Evolutionary conservation across 2,888 invertebrate genomes (phyloP).

Genomic region (Agriopis leucophaearia): DNA sequence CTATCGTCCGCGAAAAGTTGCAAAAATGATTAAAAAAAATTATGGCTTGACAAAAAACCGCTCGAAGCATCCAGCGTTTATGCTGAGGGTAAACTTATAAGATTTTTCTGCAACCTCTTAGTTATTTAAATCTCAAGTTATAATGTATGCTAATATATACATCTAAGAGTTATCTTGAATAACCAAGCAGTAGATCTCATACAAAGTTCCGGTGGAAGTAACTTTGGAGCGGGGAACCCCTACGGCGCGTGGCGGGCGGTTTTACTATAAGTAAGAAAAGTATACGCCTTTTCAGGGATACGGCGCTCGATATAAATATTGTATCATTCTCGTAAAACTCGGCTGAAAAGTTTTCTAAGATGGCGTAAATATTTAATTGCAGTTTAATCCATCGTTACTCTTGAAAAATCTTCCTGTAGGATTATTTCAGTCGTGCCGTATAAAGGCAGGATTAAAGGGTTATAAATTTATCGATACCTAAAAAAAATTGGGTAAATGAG

Average conservation of each 20-base stretch:
- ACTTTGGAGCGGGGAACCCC: conserved; percentile 52
- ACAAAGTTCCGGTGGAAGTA: conserved; percentile 52
- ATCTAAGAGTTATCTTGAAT: conserved; percentile 26
- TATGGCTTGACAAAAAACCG: too few species aligned
- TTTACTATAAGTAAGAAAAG: conserved; percentile 49
- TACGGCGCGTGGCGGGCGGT: conserved; percentile 41
- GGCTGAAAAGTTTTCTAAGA: conserved; percentile 47
- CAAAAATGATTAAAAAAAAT: too few species aligned
- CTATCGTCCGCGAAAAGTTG: too few species aligned
- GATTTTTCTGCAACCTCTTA: not conserved
- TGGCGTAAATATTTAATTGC: conserved; percentile 40
- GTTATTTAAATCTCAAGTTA: not conserved
- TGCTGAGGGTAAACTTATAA: not conserved
- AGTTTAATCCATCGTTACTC: conserved; percentile 20
- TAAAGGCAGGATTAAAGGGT: conserved; percentile 18
- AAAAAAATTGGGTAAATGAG: conserved; percentile 26
- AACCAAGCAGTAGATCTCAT: conserved; percentile 25
- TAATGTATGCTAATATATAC: conserved; percentile 19
- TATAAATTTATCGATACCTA: conserved; percentile 20
- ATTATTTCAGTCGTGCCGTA: conserved; percentile 10
- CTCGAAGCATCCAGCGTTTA: too few species aligned
- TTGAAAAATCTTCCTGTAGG: not conserved
- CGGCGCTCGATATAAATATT: conserved; percentile 56
- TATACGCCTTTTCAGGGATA: conserved; percentile 47
- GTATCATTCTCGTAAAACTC: conserved; percentile 53